Conservation (phyloP, 92 coral and sea anemone species). For the Parazoanthus atlanticus region DNA sequence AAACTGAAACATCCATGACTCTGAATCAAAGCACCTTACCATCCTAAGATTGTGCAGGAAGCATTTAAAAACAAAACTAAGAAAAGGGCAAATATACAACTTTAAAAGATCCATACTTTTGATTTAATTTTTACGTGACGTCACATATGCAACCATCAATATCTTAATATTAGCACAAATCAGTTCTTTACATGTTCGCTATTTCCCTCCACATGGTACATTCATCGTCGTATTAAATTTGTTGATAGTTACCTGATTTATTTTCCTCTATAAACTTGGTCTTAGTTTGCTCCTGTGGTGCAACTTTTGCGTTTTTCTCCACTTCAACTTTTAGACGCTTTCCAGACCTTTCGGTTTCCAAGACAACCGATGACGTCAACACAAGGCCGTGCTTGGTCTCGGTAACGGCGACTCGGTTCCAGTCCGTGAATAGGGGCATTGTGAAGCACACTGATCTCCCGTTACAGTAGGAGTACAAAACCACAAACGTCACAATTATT, state of each 20-base stretch:
- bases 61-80: too few relatives aligned
- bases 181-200: neutral
- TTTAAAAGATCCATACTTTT: too few relatives aligned
- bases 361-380: conserved; percentile 65
- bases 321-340: neutral
- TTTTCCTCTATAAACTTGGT: neutral
- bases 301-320: neutral
- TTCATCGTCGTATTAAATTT: too few relatives aligned
- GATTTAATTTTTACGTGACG: too few relatives aligned
- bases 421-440: conserved; percentile 79
- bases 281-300: neutral
- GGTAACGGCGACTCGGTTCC: conserved; percentile 48
- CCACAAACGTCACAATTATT: conserved; percentile 70
- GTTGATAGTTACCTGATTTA: neutral
- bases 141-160: too few relatives aligned
- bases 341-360: neutral
- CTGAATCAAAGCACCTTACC: too few relatives aligned
- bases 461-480: conserved; percentile 82
- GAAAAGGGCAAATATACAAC: too few relatives aligned
- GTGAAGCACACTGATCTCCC: conserved; percentile 81
- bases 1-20: too few relatives aligned
- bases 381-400: conserved; percentile 53
- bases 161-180: too few relatives aligned
- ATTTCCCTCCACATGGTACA: neutral
- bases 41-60: too few relatives aligned